Base-by-base conservation (phyloP, 1,140 invertebrate genomes). In the Solen grandis region DNA sequence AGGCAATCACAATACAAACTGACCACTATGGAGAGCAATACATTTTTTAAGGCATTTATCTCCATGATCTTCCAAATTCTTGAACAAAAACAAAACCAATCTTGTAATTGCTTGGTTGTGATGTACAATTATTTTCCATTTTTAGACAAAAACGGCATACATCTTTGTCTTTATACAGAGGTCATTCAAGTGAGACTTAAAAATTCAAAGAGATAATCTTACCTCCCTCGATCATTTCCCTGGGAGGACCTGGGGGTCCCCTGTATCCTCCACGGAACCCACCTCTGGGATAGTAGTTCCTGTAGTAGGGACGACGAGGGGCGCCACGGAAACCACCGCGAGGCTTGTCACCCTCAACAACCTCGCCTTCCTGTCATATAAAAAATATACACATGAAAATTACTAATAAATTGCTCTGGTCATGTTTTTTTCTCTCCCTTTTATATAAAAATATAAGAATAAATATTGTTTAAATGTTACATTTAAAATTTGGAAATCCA, bases 271-370 rank as follows among this genome's bases (percentile, higher is more conserved):
- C 75, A 13, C 75, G 33, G 75, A 69, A 78, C 3, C 63, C 75
- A 29, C 75, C 75, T 38, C 75, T 46, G 0, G 75, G 75, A 57
- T 80, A 80, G 68, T 72, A 80, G 35, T 65, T 80, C 19, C 77
- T 54, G 33, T 52, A 80, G 35, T 80, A 80, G 2, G 77, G 77
- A 46, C 77, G 14, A 0, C 77, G 41, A 1, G 77, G 68, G 46
- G 59, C 52, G 13, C 66, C 25, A 19, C 57, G 19, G 16, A 68
- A 65, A 19, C 54, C 14, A 14, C 50, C 55, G 3, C 63, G n/a
- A 16, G n/a, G 33, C n/a, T 63, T n/a, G 31, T 63, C 25, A 29
- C 31, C 50, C 50, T 25, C 22, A n/a, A 35, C 68, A 19, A 52
- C 62, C 36, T 83, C 81, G 22, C 33, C 60, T 19, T 52, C 70